These are phyloP conservation scores for Idaea aversata DNA, from an alignment of 2,888 invertebrate species.

Conservation along the genomic window DNA sequence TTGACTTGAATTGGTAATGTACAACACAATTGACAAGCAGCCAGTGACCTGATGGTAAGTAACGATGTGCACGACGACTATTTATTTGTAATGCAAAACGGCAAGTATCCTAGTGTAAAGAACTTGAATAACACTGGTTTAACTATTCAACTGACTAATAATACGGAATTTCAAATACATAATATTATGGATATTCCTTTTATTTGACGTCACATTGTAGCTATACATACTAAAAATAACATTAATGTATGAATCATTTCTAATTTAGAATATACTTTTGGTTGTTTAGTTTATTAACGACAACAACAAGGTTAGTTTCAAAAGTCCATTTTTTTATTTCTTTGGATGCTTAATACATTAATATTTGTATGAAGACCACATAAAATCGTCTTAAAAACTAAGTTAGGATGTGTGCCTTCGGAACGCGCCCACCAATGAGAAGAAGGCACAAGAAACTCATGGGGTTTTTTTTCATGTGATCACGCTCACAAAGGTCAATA, in stretches of 20 bases:
- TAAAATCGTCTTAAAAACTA: no score
- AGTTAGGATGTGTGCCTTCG: no score
- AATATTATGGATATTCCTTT: constrained; percentile 6
- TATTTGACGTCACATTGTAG: constrained; percentile 21
- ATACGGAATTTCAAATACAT: constrained; percentile 13
- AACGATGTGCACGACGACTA: constrained; percentile 47
- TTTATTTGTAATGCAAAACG: constrained; percentile 69
- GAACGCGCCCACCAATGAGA: no score
- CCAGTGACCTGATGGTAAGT: constrained; percentile 44
- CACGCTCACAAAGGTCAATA: no score
- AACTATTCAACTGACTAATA: constrained; percentile 14
- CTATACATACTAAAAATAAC: constrained; percentile 1
- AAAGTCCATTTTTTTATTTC: no score
- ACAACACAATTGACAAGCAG: constrained; percentile 48
- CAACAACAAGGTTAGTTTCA: background rate
- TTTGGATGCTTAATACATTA: no score
- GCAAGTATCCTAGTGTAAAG: constrained; percentile 59
- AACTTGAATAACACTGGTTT: constrained; percentile 17
- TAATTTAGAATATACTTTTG: background rate
- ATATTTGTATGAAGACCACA: no score
- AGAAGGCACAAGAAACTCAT: no score
- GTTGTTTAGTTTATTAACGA: no score
- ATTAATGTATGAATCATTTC: constrained; percentile 15
- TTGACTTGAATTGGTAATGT: constrained; percentile 56
- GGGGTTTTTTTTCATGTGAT: no score